These are phyloP conservation scores for Pogonognathellus flavescens DNA, from an alignment of 1,140 invertebrate genomes.

Conservation along the genomic window DNA sequence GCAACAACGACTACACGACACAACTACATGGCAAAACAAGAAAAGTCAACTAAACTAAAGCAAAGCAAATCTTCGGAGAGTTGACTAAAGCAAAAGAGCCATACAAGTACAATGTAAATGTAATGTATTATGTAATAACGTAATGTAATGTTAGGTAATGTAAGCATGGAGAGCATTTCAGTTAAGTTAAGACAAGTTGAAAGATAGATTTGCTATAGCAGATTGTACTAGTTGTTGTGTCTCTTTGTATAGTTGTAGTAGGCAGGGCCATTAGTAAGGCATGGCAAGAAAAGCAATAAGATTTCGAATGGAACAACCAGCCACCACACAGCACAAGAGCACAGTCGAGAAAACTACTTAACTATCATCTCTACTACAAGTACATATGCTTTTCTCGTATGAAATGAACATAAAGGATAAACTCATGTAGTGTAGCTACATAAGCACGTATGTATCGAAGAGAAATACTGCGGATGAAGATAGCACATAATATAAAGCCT, in stretches of 20 bases:
- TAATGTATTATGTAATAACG: slow-evolving; percentile 37
- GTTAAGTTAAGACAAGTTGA: slow-evolving; percentile 23
- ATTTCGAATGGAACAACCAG: slow-evolving; percentile 9
- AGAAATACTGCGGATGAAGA: too few species aligned
- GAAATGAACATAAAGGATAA: slow-evolving; percentile 42
- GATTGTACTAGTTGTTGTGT: slow-evolving; percentile 5
- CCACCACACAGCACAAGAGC: slow-evolving; percentile 1
- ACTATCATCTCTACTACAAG: background rate
- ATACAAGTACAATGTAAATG: slow-evolving; percentile 5
- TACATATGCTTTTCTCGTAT: slow-evolving; percentile 21
- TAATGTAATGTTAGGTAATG: slow-evolving; percentile 49
- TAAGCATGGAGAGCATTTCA: slow-evolving; percentile 14
- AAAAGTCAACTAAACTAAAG: background rate
- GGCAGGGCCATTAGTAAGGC: slow-evolving; percentile 40
- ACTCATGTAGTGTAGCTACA: slow-evolving; percentile 6
- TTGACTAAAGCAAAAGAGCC: background rate
- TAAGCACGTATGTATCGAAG: too few species aligned
- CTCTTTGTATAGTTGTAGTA: slow-evolving; percentile 12
- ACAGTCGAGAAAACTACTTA: slow-evolving; percentile 14
- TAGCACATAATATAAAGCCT: too few species aligned
- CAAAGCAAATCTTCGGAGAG: background rate
- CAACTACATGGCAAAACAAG: background rate
- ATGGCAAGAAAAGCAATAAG: slow-evolving; percentile 28
- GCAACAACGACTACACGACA: background rate
- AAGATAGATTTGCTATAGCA: slow-evolving; percentile 48